phyloP scores from a whole-genome alignment of 2,888 invertebrate species.

The Hydriomena furcata region DNA sequence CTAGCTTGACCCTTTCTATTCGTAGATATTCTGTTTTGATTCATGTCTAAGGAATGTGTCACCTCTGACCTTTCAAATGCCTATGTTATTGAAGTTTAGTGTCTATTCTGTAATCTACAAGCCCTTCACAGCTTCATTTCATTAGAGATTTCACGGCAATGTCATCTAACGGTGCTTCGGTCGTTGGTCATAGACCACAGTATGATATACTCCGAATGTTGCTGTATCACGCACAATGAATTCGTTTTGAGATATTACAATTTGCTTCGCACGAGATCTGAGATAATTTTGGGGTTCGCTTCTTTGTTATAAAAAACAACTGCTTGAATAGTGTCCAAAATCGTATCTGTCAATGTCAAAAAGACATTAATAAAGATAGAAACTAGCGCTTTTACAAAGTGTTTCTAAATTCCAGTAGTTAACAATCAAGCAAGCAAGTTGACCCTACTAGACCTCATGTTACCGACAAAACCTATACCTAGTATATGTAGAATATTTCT shows the following conservation, averaged over 20 bases:
- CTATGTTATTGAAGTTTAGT: background rate
- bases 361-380: too few species aligned
- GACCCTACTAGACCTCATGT: background rate
- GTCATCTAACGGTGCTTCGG: constrained; percentile 32
- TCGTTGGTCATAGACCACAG: constrained; percentile 38
- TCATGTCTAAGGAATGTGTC: background rate
- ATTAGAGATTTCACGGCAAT: constrained; percentile 23
- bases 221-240: constrained; percentile 60
- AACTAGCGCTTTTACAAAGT: too few species aligned
- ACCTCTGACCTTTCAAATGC: constrained; percentile 1
- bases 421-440: background rate
- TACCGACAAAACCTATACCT: background rate
- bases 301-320: constrained; percentile 6
- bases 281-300: constrained; percentile 32
- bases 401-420: too few species aligned
- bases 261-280: constrained; percentile 56
- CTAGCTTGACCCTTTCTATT: background rate
- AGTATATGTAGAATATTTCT: constrained; percentile 13
- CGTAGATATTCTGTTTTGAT: background rate
- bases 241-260: constrained; percentile 57
- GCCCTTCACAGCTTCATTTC: constrained; percentile 25
- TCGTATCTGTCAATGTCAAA: too few species aligned
- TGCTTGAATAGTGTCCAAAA: background rate
- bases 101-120: background rate
- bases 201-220: constrained; percentile 40